Percentiles rank a stretch among this genome's conserved stretches.
These are phyloP conservation scores for Rafetus swinhoei DNA, from an alignment of 2,113 vertebrate genomes.

Conservation along the genomic window DNA sequence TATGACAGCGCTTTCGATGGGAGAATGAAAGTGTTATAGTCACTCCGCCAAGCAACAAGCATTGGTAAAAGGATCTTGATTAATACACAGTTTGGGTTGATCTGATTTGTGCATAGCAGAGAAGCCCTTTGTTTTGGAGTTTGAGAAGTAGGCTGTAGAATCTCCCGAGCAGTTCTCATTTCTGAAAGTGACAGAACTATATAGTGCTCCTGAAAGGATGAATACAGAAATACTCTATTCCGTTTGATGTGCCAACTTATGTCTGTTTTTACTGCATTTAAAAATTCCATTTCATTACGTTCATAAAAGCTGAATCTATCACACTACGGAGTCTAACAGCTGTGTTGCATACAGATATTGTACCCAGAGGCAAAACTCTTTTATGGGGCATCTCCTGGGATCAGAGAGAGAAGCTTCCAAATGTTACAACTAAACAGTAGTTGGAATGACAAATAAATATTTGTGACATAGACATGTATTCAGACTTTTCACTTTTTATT, in stretches of 20 bases:
- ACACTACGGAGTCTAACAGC: slow-evolving; percentile 63
- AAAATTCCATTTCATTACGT: slow-evolving; percentile 75
- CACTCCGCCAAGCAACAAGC: not conserved
- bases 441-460: slow-evolving; percentile 73
- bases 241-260: slow-evolving; percentile 63
- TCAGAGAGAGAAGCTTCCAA: slow-evolving; percentile 56
- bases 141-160: not conserved
- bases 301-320: slow-evolving; percentile 69
- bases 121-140: slow-evolving; percentile 35
- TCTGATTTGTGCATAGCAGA: slow-evolving; percentile 24
- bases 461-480: slow-evolving; percentile 54
- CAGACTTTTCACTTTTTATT: slow-evolving; percentile 62
- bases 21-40: not conserved
- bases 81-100: slow-evolving; percentile 29
- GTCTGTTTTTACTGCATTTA: slow-evolving; percentile 67
- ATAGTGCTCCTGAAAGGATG: slow-evolving; percentile 1
- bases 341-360: slow-evolving; percentile 72
- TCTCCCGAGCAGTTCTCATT: slow-evolving; percentile 16
- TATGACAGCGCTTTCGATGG: not conserved
- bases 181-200: not conserved
- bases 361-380: slow-evolving; percentile 72
- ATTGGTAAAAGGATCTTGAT: slow-evolving; percentile 30
- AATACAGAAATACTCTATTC: slow-evolving; percentile 25
- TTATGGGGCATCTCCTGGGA: slow-evolving; percentile 70
- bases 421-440: slow-evolving; percentile 42